A percentile compares a stretch with the other conserved stretches of the same genome.
phyloP scores from a whole-genome alignment of 2,797 vertebrate genomes.

The Poecilia picta region DNA sequence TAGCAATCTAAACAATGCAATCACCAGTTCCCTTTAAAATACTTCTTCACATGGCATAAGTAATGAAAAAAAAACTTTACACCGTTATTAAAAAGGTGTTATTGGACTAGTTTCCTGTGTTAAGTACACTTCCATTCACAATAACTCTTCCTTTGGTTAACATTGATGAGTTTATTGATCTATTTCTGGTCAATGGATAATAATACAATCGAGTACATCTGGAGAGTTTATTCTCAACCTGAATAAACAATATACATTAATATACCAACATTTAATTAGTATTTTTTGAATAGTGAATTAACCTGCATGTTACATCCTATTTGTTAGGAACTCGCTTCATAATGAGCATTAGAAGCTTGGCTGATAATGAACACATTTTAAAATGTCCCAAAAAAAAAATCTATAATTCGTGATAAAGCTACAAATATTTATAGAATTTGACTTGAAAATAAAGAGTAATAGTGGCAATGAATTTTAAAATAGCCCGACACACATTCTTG shows the following conservation, averaged over 20 bases:
- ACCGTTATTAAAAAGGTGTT: background rate
- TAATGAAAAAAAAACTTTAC: background rate
- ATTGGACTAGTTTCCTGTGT: background rate
- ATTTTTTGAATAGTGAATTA: background rate
- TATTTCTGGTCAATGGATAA: background rate
- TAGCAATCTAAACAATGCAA: background rate
- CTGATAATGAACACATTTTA: background rate
- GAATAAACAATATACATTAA: background rate
- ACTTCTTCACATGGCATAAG: no score
- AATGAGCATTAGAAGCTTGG: background rate
- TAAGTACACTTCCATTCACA: background rate
- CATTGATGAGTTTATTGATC: background rate
- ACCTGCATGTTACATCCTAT: background rate
- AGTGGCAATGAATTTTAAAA: constrained; percentile 4
- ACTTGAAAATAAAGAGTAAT: background rate
- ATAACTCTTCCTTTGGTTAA: background rate
- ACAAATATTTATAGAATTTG: background rate
- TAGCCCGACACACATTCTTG: constrained; percentile 41
- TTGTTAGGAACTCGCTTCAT: background rate
- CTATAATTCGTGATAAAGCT: background rate
- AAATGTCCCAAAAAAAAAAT: background rate
- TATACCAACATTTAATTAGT: background rate
- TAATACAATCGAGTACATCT: background rate
- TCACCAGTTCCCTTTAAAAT: background rate
- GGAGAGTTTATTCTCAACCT: background rate